A percentile compares a stretch with the other conserved stretches of the same genome.
These are phyloP conservation scores for Tupiocoris notatus DNA, from an alignment of 2,888 invertebrate genomes.

Conservation along the genomic window DNA sequence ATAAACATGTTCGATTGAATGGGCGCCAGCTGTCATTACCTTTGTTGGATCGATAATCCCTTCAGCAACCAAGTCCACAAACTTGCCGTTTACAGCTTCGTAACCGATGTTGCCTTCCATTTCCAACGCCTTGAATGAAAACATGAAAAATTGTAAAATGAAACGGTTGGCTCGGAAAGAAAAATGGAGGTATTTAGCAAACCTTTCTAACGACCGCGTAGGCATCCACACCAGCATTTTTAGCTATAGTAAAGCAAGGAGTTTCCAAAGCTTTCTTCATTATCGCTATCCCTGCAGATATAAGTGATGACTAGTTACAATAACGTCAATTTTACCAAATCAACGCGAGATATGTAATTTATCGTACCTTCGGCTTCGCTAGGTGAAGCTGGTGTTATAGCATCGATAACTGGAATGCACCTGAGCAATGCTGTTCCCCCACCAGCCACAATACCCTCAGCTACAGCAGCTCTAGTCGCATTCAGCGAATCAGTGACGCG, in stretches of 20 bases:
- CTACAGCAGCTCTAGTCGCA: slow-evolving; percentile 45
- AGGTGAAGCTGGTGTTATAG: slow-evolving; percentile 12
- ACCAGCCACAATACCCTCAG: slow-evolving; percentile 45
- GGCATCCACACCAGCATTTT: slow-evolving; percentile 43
- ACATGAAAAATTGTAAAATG: not conserved
- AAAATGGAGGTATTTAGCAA: not conserved
- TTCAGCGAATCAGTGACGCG: slow-evolving; percentile 43
- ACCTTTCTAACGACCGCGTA: slow-evolving; percentile 39
- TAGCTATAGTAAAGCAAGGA: slow-evolving; percentile 44
- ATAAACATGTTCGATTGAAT: too few relatives aligned
- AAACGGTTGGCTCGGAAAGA: not conserved
- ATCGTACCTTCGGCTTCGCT: slow-evolving; percentile 34
- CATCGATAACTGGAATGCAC: slow-evolving; percentile 29
- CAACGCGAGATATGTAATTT: too few relatives aligned
- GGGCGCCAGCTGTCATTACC: slow-evolving; percentile 58
- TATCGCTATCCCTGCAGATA: slow-evolving; percentile 42
- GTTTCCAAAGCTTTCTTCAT: slow-evolving; percentile 41
- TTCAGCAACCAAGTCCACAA: slow-evolving; percentile 86
- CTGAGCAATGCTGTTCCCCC: slow-evolving; percentile 44
- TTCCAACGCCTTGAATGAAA: slow-evolving; percentile 57
- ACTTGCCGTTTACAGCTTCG: slow-evolving; percentile 84
- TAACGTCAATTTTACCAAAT: too few relatives aligned
- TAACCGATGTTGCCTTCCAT: slow-evolving; percentile 75
- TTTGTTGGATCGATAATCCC: slow-evolving; percentile 97
- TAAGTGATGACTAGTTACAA: too few relatives aligned